Conservation (phyloP, 2,888 invertebrate species). For the Osmoderma eremita region DNA sequence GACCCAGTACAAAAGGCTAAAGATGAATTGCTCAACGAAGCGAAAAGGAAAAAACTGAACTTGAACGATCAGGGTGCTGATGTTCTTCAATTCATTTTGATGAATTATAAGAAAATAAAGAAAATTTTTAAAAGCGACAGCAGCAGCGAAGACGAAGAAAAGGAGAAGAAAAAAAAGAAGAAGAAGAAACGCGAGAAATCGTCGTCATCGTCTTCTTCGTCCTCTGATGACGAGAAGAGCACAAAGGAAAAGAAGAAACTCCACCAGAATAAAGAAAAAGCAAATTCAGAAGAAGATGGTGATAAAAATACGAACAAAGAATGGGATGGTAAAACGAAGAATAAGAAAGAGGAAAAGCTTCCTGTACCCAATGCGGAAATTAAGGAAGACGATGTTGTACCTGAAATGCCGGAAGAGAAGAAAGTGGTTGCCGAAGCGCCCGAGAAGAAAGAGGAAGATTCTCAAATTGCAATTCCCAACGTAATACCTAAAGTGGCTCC, state of each 20-base stretch:
- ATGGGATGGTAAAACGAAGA: conserved; percentile 23
- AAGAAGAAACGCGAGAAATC: conserved; percentile 7
- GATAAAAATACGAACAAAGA: conserved; percentile 2
- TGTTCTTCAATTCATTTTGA: conserved; percentile 36
- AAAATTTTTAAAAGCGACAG: conserved; percentile 39
- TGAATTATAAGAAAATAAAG: conserved; percentile 42
- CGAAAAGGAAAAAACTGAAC: conserved; percentile 36
- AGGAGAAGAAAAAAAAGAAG: conserved; percentile 36
- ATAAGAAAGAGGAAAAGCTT: conserved; percentile 23
- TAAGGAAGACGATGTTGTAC: not conserved
- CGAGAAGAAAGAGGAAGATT: too few relatives aligned
- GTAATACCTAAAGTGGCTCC: not conserved
- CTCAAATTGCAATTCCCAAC: not conserved
- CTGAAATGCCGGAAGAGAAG: not conserved
- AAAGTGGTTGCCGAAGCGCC: too few relatives aligned
- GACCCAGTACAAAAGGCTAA: conserved; percentile 36
- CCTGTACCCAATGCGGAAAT: not conserved
- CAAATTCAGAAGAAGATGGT: not conserved
- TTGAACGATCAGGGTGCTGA: conserved; percentile 36
- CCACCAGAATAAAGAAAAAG: conserved; percentile 8
- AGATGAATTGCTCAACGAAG: conserved; percentile 38
- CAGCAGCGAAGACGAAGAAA: conserved; percentile 41
- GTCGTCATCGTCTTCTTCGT: not conserved
- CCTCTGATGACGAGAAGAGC: conserved; percentile 22
- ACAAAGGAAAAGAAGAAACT: conserved; percentile 51